Evolutionary conservation across 2,797 vertebrate species (phyloP).

Genomic region (Danio jaintianensis): DNA sequence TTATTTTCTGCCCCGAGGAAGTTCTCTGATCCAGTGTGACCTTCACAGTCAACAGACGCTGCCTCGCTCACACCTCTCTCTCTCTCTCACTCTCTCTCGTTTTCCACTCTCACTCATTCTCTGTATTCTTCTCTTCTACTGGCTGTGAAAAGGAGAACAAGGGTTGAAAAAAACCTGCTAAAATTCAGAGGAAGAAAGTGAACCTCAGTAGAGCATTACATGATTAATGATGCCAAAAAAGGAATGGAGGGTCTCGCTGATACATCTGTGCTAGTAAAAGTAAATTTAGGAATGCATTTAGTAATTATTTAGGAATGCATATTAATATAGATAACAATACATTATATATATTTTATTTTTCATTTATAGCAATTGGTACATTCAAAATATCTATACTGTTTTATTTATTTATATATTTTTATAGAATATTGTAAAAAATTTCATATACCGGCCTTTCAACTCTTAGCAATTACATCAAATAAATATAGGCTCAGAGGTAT

Average conservation of each 20-base stretch:
- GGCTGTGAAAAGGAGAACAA: constrained; percentile 64
- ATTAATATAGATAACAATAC: not conserved
- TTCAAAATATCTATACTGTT: not conserved
- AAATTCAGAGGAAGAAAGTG: constrained; percentile 57
- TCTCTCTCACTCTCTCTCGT: constrained; percentile 49
- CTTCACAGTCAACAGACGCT: constrained; percentile 90
- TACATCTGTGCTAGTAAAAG: not conserved
- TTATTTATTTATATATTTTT: not conserved
- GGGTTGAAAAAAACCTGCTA: constrained; percentile 33
- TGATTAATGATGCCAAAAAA: not conserved
- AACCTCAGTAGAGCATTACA: constrained; percentile 47
- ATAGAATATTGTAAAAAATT: not conserved
- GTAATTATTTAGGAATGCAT: not conserved
- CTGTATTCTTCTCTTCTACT: constrained; percentile 36
- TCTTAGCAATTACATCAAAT: not conserved
- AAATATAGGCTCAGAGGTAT: not conserved
- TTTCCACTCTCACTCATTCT: constrained; percentile 36
- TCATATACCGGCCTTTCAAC: not conserved
- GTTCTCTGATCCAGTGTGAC: constrained; percentile 97
- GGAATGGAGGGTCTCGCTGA: constrained; percentile 4
- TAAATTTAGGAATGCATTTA: not conserved
- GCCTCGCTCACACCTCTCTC: constrained; percentile 76
- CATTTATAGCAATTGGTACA: not conserved
- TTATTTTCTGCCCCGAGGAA: constrained; percentile 99
- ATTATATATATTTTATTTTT: not conserved